Percentiles rank a stretch among this genome's conserved stretches.
phyloP scores from a whole-genome alignment of 2,797 vertebrate species.

The Novumbra hubbsi region DNA sequence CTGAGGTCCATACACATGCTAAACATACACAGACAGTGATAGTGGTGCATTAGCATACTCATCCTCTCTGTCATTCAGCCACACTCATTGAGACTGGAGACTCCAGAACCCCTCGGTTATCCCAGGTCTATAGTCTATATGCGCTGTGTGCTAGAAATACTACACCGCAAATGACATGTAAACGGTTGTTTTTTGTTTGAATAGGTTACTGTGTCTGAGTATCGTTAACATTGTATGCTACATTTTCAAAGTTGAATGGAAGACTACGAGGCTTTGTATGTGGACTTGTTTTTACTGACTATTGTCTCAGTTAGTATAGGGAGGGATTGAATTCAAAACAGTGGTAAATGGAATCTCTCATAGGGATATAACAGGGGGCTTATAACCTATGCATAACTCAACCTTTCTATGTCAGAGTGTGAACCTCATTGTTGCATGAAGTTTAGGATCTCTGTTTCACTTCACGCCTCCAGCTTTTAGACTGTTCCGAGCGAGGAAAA shows the following conservation, averaged over 20 bases:
- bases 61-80: constrained; percentile 25
- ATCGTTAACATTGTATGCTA: neutral
- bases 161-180: neutral
- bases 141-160: neutral
- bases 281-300: neutral
- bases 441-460: neutral
- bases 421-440: neutral
- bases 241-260: neutral
- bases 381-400: neutral
- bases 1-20: constrained; percentile 38
- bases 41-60: constrained; percentile 28
- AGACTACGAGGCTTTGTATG: neutral
- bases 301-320: constrained; percentile 2
- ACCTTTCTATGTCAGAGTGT: neutral
- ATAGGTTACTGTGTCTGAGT: neutral
- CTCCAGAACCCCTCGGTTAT: neutral
- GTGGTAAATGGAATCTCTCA: neutral
- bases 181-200: neutral
- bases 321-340: neutral
- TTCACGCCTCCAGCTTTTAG: neutral
- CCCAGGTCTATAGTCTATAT: neutral
- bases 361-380: neutral
- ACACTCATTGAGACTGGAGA: neutral
- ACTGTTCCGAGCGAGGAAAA: neutral
- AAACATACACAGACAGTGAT: constrained; percentile 31